Conservation (phyloP, 2,888 invertebrate species). For the Folsomia manolachei region DNA sequence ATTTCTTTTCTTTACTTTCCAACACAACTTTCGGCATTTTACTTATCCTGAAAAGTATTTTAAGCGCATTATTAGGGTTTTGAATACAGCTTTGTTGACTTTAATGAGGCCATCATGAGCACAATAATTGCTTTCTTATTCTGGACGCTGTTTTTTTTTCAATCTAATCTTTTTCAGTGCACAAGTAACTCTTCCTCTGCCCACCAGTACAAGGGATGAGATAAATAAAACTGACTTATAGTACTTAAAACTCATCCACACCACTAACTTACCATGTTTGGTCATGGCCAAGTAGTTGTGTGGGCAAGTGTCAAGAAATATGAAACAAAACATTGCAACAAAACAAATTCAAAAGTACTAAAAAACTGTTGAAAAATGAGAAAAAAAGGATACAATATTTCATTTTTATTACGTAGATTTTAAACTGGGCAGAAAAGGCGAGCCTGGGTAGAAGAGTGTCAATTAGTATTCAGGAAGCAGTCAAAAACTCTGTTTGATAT, state of each 20-base stretch:
- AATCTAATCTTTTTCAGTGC: not conserved
- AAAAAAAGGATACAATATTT: not conserved
- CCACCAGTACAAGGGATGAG: not conserved
- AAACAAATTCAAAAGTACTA: not conserved
- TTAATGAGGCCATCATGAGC: conserved; percentile 18
- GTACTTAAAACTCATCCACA: not conserved
- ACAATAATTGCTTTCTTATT: conserved; percentile 9
- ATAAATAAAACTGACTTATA: not conserved
- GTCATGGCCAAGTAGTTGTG: not conserved
- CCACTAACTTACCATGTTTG: not conserved
- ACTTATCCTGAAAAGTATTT: not conserved
- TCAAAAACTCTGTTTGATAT: not conserved
- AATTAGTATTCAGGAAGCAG: not conserved
- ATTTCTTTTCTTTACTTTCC: conserved; percentile 1
- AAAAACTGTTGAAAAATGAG: not conserved
- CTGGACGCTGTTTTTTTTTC: not conserved
- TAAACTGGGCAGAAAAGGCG: not conserved
- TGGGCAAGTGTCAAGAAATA: not conserved
- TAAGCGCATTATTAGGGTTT: not conserved
- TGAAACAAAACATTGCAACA: not conserved
- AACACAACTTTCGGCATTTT: conserved; percentile 17
- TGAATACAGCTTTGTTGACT: conserved; percentile 9
- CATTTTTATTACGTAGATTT: not conserved
- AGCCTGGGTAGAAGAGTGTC: not conserved
- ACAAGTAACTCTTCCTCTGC: not conserved